Conservation (phyloP, 2,797 vertebrate species). For the Lerista edwardsae region DNA sequence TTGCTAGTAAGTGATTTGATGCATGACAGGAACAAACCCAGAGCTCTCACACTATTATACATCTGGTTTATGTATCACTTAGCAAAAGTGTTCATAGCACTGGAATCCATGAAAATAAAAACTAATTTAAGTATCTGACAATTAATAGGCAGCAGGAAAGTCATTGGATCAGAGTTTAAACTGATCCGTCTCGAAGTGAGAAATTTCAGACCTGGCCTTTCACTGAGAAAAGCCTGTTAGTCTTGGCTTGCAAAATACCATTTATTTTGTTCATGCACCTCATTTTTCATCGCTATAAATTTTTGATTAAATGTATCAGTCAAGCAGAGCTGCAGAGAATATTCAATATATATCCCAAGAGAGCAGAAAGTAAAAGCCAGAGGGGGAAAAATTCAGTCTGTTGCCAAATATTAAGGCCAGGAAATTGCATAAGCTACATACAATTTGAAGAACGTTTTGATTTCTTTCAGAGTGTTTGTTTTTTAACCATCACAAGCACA, state of each 20-base stretch:
- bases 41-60: not conserved
- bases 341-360: not conserved
- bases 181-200: not conserved
- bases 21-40: not conserved
- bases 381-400: not conserved
- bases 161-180: not conserved
- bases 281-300: not conserved
- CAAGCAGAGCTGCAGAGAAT: not conserved
- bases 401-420: not conserved
- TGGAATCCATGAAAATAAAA: not conserved
- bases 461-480: slow-evolving; percentile 10
- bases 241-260: slow-evolving; percentile 18
- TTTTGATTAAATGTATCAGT: slow-evolving; percentile 13
- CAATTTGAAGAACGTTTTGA: slow-evolving; percentile 19
- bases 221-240: not conserved
- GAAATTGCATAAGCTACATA: not conserved
- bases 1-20: not conserved
- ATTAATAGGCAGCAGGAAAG: slow-evolving; percentile 11
- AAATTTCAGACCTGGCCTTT: not conserved
- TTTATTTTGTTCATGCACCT: slow-evolving; percentile 10
- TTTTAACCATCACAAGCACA: not conserved
- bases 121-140: not conserved
- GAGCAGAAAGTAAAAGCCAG: slow-evolving; percentile 4
- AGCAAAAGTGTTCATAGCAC: not conserved
- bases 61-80: not conserved